Evolutionary conservation across 2,888 invertebrate genomes (phyloP), one percentile per base, ranked within the genome.

Genomic region (Rhodophaea formosa): DNA sequence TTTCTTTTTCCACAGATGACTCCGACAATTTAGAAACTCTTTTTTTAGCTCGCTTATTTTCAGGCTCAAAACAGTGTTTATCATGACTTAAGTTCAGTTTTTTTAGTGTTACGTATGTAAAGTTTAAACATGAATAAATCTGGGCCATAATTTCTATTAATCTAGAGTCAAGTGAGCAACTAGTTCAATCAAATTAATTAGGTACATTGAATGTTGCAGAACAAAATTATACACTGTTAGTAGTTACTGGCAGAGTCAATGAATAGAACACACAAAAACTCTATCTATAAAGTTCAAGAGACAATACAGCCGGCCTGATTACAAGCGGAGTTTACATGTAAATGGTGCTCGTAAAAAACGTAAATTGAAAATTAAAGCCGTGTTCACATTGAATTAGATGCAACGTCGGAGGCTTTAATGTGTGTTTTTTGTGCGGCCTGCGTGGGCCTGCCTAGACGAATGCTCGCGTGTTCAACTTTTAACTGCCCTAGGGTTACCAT

Each of bases 361-460:
- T 54, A 32, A 51, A 51, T 51, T 35, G 49, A 51, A 51, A 49
- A 51, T 51, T 51, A 51, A 51, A 39, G 10, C 35, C 16, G 8
- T 35, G 51, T 51, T 51, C 17, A 16, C 32, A 16, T n/a, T 51
- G 51, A 39, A 51, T 35, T 51, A 51, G 16, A 51, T 51, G 51
- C 35, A 51, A 15, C 35, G 51, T 35, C 35, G 51, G 51, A 51
- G 49, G 51, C 35, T 17, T 35, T 51, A 51, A 51, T 51, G 51
- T 51, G 35, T 23, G 60, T 66, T 64, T n/a, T 63, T 65, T 64
- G 58, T 66, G 58, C 46, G 59, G 55, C 30, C 17, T 57, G 51
- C 59, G 59, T 17, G 51, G 51, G 51, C 35, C 7, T 12, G 10
- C 8, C 16, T 51, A 51, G 32, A 39, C 51, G 14, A 39, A 51